phyloP scores from a whole-genome alignment of 2,797 vertebrate species.

The Xerus rutilus region DNA sequence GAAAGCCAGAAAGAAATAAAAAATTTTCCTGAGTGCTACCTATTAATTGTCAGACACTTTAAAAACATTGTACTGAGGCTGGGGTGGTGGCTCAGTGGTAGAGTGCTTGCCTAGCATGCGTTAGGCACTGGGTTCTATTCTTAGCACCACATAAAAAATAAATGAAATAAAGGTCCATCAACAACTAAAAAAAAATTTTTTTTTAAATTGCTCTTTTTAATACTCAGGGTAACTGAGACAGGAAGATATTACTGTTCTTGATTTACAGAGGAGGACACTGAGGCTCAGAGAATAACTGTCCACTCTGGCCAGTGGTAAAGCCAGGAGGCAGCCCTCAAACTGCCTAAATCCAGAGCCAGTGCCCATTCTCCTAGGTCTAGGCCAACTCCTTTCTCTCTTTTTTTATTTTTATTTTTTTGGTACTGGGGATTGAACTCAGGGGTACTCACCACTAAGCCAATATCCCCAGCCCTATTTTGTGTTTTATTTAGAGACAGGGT shows the following conservation, averaged over 20 bases:
- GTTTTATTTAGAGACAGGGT: no score
- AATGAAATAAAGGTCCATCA: no score
- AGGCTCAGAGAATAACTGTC: not conserved
- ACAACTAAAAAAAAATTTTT: not conserved
- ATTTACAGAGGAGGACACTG: not conserved
- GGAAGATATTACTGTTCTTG: slow-evolving; percentile 34
- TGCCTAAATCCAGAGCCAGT: not conserved
- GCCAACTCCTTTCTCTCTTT: slow-evolving; percentile 38
- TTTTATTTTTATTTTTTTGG: no score
- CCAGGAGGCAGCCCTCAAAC: not conserved
- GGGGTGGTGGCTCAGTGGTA: no score
- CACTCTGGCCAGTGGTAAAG: not conserved
- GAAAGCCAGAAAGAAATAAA: not conserved
- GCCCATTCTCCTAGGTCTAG: slow-evolving; percentile 11
- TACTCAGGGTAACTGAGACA: not conserved
- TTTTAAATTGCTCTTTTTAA: not conserved
- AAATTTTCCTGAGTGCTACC: slow-evolving; percentile 17
- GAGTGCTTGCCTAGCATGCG: no score
- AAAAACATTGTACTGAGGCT: not conserved
- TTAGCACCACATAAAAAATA: no score
- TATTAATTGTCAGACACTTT: slow-evolving; percentile 27
- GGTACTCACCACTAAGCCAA: no score
- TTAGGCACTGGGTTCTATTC: no score
- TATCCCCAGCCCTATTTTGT: no score
- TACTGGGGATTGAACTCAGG: no score